phyloP scores from a whole-genome alignment of 1,140 invertebrate genomes.

The Hycleus phaleratus region DNA sequence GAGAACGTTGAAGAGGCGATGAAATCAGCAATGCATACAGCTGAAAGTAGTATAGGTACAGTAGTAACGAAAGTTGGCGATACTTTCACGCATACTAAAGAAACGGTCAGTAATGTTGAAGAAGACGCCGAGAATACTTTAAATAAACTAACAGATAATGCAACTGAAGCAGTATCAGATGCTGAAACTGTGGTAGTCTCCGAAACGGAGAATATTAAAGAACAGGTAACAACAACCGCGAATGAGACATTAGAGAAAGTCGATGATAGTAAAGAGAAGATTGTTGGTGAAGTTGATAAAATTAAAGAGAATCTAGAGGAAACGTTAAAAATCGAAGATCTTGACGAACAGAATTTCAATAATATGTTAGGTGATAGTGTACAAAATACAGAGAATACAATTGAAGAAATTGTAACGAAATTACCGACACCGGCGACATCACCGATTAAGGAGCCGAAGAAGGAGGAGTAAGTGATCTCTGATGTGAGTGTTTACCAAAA shows the following conservation, averaged over 20 bases:
- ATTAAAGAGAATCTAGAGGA: constrained; percentile 18
- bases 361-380: constrained; percentile 17
- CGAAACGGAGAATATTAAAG: constrained; percentile 33
- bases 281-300: constrained; percentile 14
- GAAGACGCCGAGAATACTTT: constrained; percentile 21
- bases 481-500: constrained; percentile 27
- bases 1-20: constrained; percentile 33
- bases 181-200: constrained; percentile 36
- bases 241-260: constrained; percentile 23
- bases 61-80: constrained; percentile 30
- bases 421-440: constrained; percentile 11
- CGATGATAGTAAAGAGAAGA: constrained; percentile 2
- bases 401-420: constrained; percentile 23
- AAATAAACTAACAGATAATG: constrained; percentile 15
- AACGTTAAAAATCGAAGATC: constrained; percentile 17
- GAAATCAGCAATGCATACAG: constrained; percentile 29
- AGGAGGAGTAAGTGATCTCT: constrained; percentile 30
- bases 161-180: constrained; percentile 34
- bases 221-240: constrained; percentile 19
- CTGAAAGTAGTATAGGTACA: constrained; percentile 29
- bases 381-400: constrained; percentile 12
- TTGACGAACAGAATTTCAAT: constrained; percentile 12
- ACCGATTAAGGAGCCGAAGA: constrained; percentile 16
- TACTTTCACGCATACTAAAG: constrained; percentile 21
- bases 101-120: constrained; percentile 19